Evolutionary conservation across 2,888 invertebrate genomes (phyloP).

Genomic region (Aleiodes testaceus): DNA sequence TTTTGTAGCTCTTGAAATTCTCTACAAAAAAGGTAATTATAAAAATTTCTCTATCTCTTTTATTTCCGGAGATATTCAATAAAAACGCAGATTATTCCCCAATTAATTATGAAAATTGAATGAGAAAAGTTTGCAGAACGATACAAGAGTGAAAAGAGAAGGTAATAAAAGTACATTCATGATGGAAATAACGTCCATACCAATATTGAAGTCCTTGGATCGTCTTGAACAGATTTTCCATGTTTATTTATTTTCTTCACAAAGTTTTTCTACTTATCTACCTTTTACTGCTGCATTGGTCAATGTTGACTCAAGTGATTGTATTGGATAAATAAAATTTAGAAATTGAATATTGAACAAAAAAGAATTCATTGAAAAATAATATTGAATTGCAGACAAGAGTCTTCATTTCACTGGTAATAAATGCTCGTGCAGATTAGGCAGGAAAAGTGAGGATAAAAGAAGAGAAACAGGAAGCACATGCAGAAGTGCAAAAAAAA

Average conservation of each 20-base stretch:
- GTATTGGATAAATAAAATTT: background rate
- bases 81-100: background rate
- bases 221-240: background rate
- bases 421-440: conserved; percentile 44
- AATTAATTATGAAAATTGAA: background rate
- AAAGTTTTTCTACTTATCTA: conserved; percentile 7
- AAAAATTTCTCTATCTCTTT: no score
- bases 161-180: conserved; percentile 23
- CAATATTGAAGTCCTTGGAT: conserved; percentile 29
- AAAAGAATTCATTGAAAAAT: background rate
- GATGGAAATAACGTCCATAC: conserved; percentile 34
- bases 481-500: conserved; percentile 17
- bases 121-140: conserved; percentile 9
- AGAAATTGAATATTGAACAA: background rate
- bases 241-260: conserved; percentile 23
- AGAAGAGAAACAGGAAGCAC: conserved; percentile 21
- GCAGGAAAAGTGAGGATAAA: conserved; percentile 36
- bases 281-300: conserved; percentile 23
- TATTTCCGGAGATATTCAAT: background rate
- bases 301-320: conserved; percentile 35
- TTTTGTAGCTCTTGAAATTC: no score
- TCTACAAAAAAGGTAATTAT: no score
- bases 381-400: conserved; percentile 7
- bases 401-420: conserved; percentile 17
- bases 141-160: background rate